A percentile compares a stretch with the other conserved stretches of the same genome.
phyloP scores from a whole-genome alignment of 2,113 vertebrate species.

The Rhodinocichla rosea region DNA sequence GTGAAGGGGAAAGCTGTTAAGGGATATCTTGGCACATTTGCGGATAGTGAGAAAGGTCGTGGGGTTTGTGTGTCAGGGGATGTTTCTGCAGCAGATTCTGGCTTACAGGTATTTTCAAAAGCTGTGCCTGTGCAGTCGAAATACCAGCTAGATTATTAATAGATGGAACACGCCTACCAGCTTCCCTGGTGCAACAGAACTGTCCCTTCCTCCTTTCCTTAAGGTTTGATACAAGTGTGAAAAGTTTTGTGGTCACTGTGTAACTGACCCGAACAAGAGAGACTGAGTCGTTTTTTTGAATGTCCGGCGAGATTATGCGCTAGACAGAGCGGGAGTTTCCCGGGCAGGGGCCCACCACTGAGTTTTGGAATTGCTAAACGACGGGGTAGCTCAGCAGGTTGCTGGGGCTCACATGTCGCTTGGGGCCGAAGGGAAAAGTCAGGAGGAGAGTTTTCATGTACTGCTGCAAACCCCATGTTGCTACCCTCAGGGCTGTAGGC shows the following conservation, averaged over 20 bases:
- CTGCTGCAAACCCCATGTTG: neutral
- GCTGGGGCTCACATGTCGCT: neutral
- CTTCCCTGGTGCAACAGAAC: neutral
- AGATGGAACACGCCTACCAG: neutral
- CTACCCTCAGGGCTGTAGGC: neutral
- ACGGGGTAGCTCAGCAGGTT: constrained; percentile 11
- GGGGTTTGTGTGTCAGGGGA: neutral
- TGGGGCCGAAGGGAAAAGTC: neutral
- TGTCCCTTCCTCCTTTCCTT: neutral
- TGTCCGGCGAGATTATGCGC: neutral
- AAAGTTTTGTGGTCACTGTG: neutral
- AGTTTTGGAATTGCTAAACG: neutral
- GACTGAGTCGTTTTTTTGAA: neutral
- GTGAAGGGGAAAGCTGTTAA: neutral
- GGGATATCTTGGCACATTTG: neutral
- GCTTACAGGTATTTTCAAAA: neutral
- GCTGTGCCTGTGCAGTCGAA: neutral
- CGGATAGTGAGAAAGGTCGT: neutral
- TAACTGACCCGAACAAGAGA: neutral
- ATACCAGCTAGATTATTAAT: neutral
- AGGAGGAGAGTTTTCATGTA: neutral
- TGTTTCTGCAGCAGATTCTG: neutral
- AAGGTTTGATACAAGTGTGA: neutral
- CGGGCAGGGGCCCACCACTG: neutral
- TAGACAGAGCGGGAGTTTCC: neutral